Evolutionary conservation across 2,888 invertebrate genomes (phyloP), one percentile per base, ranked within the genome.

Genomic region (Leptopilina myrica): DNA sequence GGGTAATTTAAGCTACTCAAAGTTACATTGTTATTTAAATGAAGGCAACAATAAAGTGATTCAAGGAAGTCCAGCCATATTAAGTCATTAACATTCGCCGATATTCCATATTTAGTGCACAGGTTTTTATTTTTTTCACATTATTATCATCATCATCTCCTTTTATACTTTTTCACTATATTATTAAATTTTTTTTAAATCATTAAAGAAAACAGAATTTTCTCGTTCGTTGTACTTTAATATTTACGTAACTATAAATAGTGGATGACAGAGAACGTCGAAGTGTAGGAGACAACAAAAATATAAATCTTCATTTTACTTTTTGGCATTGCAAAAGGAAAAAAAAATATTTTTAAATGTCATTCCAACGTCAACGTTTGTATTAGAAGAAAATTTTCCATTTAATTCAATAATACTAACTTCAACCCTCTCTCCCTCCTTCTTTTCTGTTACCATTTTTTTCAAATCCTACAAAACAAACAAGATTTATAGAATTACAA

Each of bases 231-330:
- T 73, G 56, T 40, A 56, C 73, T 73, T 73, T 73, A 56, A 73
- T 73, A 73, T 59, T 73, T 73, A 73, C 40, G 73, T 73, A 73
- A 73, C 73, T 73, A 73, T 73, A 73, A 73, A 73, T 73, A 73
- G 56, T 59, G 56, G 73, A 73, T 73, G 73, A 73, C 73, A 73
- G 56, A 26, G 56, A 73, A 73, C 56, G 56, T 73, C 56, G 73
- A 73, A 73, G 69, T 56, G 53, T 56, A 73, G 56, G n/a, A 40
- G 56, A 73, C 33, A 73, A 73, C 56, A 73, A 73, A 56, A 56
- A 40, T 56, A 73, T 40, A 33, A 73, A 56, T 56, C 56, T 73
- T 73, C 56, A 73, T 73, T 73, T 73, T 73, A 73, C n/a, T n/a
- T 69, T 56, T 73, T 33, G 46, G 49, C 12, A 67, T 73, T 73